Conservation (phyloP, 2,113 vertebrate species). For the Oenanthe melanoleuca region DNA sequence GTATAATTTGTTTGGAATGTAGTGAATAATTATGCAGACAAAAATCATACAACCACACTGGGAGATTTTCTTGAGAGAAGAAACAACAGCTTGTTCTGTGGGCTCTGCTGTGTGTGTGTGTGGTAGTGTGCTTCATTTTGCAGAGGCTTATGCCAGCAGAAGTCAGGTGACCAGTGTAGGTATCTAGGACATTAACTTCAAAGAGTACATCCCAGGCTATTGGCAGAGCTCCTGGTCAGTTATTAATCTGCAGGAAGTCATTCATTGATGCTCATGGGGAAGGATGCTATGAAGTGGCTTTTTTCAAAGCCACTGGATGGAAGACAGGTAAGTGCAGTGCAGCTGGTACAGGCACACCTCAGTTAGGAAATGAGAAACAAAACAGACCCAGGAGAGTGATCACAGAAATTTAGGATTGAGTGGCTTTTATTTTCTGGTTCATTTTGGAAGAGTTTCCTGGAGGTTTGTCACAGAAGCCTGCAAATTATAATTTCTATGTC, state of each 20-base stretch:
- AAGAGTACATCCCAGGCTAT: not conserved
- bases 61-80: not conserved
- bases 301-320: not conserved
- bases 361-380: not conserved
- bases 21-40: not conserved
- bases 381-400: not conserved
- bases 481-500: slow-evolving; percentile 44
- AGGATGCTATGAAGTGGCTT: not conserved
- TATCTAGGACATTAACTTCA: not conserved
- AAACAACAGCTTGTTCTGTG: not conserved
- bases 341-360: not conserved
- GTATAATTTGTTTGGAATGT: not conserved
- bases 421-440: not conserved
- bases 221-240: not conserved
- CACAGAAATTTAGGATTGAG: not conserved
- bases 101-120: not conserved
- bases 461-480: not conserved
- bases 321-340: not conserved
- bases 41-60: not conserved
- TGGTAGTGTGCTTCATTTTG: not conserved
- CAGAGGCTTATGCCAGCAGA: not conserved
- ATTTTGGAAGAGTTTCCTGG: not conserved
- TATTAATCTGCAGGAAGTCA: not conserved
- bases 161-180: not conserved
- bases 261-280: not conserved